Evolutionary conservation across 2,888 invertebrate genomes (phyloP).

Genomic region (Acronicta alni): DNA sequence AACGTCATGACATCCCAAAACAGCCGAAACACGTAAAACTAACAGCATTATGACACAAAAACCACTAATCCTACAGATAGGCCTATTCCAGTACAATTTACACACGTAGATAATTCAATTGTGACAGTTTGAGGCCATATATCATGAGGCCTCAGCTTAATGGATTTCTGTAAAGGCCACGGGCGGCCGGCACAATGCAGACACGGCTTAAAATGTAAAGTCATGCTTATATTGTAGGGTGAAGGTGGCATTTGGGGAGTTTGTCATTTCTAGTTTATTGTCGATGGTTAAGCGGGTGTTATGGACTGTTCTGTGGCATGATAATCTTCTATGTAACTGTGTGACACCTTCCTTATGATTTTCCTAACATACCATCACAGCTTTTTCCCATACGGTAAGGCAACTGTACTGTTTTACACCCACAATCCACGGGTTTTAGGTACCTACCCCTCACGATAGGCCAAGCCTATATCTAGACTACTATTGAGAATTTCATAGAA

Average conservation of each 20-base stretch:
- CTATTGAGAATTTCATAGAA: too few relatives aligned
- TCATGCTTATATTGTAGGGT: slow-evolving; percentile 47
- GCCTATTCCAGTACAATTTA: slow-evolving; percentile 56
- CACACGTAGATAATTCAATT: slow-evolving; percentile 69
- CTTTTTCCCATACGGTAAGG: too few relatives aligned
- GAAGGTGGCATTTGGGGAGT: slow-evolving; percentile 34
- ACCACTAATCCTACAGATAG: slow-evolving; percentile 34
- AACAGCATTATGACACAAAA: slow-evolving; percentile 46
- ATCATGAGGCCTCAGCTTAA: slow-evolving; percentile 69
- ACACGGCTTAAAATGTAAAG: slow-evolving; percentile 53
- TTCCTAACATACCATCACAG: too few relatives aligned
- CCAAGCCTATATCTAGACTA: too few relatives aligned
- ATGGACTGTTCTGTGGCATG: too few relatives aligned
- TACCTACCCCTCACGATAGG: too few relatives aligned
- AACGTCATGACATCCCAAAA: neutral
- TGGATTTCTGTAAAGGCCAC: slow-evolving; percentile 64
- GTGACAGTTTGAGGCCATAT: slow-evolving; percentile 69
- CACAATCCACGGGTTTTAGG: too few relatives aligned
- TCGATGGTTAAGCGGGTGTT: slow-evolving; percentile 9
- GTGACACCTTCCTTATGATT: too few relatives aligned
- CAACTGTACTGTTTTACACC: too few relatives aligned
- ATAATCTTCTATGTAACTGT: too few relatives aligned
- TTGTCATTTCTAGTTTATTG: slow-evolving; percentile 38
- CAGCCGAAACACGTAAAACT: slow-evolving; percentile 24
- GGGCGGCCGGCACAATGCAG: slow-evolving; percentile 35